phyloP scores from a whole-genome alignment of 2,113 vertebrate genomes.

The Hippocampus barbouri region DNA sequence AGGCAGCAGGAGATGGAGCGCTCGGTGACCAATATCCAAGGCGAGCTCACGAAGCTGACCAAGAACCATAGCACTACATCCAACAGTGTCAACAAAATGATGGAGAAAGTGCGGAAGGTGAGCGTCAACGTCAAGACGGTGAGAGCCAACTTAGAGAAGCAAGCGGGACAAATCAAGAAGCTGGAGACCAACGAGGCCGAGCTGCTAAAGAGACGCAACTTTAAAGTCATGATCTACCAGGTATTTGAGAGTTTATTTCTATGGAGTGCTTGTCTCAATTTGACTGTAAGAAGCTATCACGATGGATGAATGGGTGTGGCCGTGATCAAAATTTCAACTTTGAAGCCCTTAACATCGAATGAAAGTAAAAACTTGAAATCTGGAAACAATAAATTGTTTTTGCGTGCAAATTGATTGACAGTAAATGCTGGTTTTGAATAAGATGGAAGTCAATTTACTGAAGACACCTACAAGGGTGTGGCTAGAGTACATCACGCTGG shows the following conservation, averaged over 20 bases:
- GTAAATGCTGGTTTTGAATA: background rate
- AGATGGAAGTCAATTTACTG: conserved; percentile 1
- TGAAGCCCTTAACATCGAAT: background rate
- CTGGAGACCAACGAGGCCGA: conserved; percentile 94
- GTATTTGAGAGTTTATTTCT: conserved; percentile 62
- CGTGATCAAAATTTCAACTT: background rate
- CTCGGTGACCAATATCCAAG: conserved; percentile 87
- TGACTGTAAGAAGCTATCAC: background rate
- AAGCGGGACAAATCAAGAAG: conserved; percentile 94
- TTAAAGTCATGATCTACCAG: conserved; percentile 99
- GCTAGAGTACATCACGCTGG: conserved; percentile 11
- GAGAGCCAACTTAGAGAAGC: conserved; percentile 89
- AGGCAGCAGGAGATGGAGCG: conserved; percentile 94
- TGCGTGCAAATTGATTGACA: background rate
- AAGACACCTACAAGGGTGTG: conserved; percentile 20
- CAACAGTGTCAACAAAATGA: conserved; percentile 91
- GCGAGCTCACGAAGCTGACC: conserved; percentile 86
- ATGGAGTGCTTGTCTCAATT: background rate
- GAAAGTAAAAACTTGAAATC: conserved; percentile 2
- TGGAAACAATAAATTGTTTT: background rate
- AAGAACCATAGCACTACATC: conserved; percentile 90
- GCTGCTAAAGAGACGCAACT: conserved; percentile 93
- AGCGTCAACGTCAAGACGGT: conserved; percentile 96
- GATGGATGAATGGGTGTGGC: conserved; percentile 42
- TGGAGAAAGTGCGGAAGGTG: conserved; percentile 96